These are phyloP conservation scores for Cydia strobilella DNA, from an alignment of 1,140 invertebrate genomes.

Conservation along the genomic window DNA sequence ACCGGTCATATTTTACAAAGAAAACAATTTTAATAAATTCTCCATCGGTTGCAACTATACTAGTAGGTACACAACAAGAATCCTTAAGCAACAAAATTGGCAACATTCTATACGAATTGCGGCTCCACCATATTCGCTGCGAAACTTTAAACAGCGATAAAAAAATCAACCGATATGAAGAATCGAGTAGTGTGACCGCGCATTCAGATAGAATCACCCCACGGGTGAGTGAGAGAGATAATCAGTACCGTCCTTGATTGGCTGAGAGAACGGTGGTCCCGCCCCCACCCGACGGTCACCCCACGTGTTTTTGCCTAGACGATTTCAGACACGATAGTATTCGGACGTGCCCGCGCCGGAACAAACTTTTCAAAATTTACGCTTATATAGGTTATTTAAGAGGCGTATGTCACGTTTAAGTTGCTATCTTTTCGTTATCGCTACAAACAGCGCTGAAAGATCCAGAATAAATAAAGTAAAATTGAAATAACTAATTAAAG, in stretches of 20 bases:
- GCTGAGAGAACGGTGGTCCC: constrained; percentile 39
- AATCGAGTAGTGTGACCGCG: constrained; percentile 63
- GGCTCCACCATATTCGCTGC: constrained; percentile 50
- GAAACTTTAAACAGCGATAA: constrained; percentile 55
- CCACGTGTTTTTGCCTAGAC: constrained; percentile 68
- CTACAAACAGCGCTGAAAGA: not conserved
- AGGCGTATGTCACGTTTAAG: not conserved
- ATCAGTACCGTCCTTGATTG: constrained; percentile 42
- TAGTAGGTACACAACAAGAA: constrained; percentile 16
- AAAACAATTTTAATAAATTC: not conserved
- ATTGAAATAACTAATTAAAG: too few species aligned
- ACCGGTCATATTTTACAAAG: not conserved
- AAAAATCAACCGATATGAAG: constrained; percentile 66
- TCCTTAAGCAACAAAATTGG: constrained; percentile 40
- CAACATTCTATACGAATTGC: constrained; percentile 43
- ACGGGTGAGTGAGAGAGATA: constrained; percentile 40
- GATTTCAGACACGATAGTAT: constrained; percentile 43
- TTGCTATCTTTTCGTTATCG: not conserved
- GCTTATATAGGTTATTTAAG: constrained; percentile 33
- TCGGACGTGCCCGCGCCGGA: constrained; percentile 46
- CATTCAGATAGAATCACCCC: constrained; percentile 47
- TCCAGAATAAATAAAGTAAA: too few species aligned
- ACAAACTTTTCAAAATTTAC: constrained; percentile 47
- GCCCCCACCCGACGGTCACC: constrained; percentile 46
- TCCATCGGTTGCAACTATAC: constrained; percentile 7